phyloP scores from a whole-genome alignment of 2,113 vertebrate genomes.

The Megalops atlanticus region DNA sequence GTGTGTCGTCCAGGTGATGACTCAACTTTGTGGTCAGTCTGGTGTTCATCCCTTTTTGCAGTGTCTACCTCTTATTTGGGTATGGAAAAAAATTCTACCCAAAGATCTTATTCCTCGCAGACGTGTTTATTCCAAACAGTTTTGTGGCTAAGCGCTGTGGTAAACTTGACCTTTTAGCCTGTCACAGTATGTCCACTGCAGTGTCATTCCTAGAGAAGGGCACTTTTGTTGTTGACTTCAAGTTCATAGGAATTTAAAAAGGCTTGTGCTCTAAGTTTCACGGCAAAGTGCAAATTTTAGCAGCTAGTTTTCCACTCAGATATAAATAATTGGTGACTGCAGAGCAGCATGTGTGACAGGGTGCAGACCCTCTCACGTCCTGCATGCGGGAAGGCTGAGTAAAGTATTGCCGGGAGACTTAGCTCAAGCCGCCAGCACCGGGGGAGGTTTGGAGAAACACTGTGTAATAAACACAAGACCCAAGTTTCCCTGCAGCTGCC shows the following conservation, averaged over 20 bases:
- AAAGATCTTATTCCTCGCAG: neutral
- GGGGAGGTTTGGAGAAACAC: slow-evolving; percentile 1
- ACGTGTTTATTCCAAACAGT: neutral
- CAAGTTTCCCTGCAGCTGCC: neutral
- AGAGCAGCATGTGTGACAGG: neutral
- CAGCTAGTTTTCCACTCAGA: neutral
- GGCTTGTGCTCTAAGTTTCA: too few species aligned
- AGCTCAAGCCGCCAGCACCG: neutral
- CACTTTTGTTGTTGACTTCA: neutral
- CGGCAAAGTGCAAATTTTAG: too few species aligned
- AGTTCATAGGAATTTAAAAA: neutral
- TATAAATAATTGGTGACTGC: neutral
- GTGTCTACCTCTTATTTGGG: too few species aligned
- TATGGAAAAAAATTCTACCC: neutral
- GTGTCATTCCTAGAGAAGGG: neutral
- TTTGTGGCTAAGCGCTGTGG: neutral
- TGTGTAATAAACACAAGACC: slow-evolving; percentile 1
- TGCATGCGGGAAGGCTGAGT: neutral
- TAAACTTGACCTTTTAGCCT: neutral
- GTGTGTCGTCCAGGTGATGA: too few species aligned
- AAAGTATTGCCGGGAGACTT: neutral
- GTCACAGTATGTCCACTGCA: neutral
- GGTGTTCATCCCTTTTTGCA: too few species aligned
- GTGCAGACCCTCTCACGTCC: neutral
- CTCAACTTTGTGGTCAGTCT: too few species aligned